A percentile compares a stretch with the other conserved stretches of the same genome.
phyloP scores from a whole-genome alignment of 2,113 vertebrate genomes.

The Canis aureus region DNA sequence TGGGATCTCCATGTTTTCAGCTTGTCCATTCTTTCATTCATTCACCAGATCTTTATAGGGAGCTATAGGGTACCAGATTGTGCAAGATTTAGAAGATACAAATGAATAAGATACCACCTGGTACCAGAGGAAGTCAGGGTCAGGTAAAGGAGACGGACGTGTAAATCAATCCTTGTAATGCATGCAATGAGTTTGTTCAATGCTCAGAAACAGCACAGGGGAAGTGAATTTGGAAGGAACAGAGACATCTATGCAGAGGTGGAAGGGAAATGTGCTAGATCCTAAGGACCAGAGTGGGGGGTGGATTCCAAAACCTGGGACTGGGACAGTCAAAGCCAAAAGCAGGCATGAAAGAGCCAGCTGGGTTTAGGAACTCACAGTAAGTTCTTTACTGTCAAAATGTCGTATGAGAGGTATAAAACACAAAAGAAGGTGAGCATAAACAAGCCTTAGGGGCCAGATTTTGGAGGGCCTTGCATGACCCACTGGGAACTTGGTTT shows the following conservation, averaged over 20 bases:
- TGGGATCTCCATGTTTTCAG: background rate
- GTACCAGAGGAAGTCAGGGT: background rate
- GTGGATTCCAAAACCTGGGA: background rate
- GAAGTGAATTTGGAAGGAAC: background rate
- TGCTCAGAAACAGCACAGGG: slow-evolving; percentile 21
- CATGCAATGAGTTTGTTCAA: background rate
- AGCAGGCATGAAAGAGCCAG: background rate
- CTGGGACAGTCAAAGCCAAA: background rate
- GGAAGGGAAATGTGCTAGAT: background rate
- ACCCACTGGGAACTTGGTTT: background rate
- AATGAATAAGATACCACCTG: background rate
- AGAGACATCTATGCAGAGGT: background rate
- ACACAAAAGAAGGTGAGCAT: background rate
- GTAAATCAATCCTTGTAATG: background rate
- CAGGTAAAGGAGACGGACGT: background rate
- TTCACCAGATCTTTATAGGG: background rate
- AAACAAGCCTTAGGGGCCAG: background rate
- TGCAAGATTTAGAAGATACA: background rate
- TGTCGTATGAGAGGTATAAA: background rate
- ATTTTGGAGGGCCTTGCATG: background rate
- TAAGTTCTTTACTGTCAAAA: background rate
- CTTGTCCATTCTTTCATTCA: background rate
- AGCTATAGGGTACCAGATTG: background rate
- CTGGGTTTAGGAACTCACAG: background rate
- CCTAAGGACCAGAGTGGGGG: background rate